Conservation (phyloP, 2,113 vertebrate genomes). For the Sinocyclocheilus maitianheensis region DNA sequence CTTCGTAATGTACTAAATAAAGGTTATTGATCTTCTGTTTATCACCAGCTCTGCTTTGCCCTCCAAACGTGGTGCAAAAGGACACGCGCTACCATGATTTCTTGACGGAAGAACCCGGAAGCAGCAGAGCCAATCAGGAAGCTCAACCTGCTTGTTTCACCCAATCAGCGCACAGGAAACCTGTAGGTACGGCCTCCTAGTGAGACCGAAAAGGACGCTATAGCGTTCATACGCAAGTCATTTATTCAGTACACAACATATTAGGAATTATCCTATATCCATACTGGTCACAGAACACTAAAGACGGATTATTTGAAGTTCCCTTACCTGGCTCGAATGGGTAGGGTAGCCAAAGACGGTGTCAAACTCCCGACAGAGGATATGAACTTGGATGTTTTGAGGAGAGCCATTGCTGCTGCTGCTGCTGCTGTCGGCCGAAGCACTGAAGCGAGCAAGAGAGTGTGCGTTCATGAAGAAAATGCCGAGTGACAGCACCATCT, state of each 20-base stretch:
- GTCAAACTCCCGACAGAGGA: slow-evolving; percentile 36
- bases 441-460: neutral
- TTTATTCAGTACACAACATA: neutral
- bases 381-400: slow-evolving; percentile 49
- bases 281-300: neutral
- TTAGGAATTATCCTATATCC: no score
- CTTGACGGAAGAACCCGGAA: slow-evolving; percentile 14
- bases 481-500: slow-evolving; percentile 11
- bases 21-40: neutral
- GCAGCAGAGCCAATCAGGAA: neutral
- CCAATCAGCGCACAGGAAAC: slow-evolving; percentile 12
- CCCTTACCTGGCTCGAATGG: slow-evolving; percentile 52
- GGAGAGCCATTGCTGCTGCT: slow-evolving; percentile 50
- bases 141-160: neutral
- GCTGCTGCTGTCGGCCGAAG: neutral
- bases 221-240: neutral
- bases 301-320: neutral
- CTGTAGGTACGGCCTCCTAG: neutral
- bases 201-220: neutral
- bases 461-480: neutral
- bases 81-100: slow-evolving; percentile 27
- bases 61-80: slow-evolving; percentile 28
- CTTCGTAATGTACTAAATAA: neutral
- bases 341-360: slow-evolving; percentile 43
- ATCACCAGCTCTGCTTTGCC: slow-evolving; percentile 6